These are phyloP conservation scores for Trissonchulus latispiculum DNA, from an alignment of 2,888 invertebrate genomes.

Conservation along the genomic window DNA sequence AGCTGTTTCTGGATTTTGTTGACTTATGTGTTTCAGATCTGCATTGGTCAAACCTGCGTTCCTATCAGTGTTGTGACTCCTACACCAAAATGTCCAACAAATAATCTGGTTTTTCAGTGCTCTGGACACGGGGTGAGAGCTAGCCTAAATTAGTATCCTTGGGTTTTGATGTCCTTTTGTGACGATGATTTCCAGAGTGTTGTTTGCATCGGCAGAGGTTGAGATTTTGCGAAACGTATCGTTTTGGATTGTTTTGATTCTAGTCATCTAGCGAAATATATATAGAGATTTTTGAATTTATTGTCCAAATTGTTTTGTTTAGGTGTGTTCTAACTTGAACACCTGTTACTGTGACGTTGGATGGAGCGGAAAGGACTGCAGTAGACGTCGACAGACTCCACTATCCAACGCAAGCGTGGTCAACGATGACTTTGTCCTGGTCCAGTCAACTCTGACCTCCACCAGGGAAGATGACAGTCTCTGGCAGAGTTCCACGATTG, in stretches of 20 bases:
- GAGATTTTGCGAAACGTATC: too few relatives aligned
- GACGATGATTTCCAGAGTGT: too few relatives aligned
- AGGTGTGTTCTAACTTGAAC: conserved; percentile 80
- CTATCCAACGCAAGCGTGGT: background rate
- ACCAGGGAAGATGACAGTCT: background rate
- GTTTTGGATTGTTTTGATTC: too few relatives aligned
- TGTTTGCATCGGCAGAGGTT: too few relatives aligned
- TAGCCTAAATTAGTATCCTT: too few relatives aligned
- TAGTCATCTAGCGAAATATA: too few relatives aligned
- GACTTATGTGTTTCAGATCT: conserved; percentile 57
- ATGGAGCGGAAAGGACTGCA: conserved; percentile 45
- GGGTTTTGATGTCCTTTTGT: too few relatives aligned
- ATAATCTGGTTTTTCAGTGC: conserved; percentile 76
- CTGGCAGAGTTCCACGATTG: background rate
- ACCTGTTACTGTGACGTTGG: conserved; percentile 81
- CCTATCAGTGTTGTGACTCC: conserved; percentile 33
- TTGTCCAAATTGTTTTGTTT: conserved; percentile 4
- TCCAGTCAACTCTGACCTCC: background rate
- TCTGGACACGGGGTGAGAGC: conserved; percentile 91
- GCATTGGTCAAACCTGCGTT: conserved; percentile 83
- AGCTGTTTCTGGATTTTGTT: too few relatives aligned
- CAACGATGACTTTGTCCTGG: background rate
- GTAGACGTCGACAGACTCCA: conserved; percentile 32
- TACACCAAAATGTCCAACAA: conserved; percentile 62
- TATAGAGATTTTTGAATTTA: too few relatives aligned